phyloP scores from a whole-genome alignment of 2,888 invertebrate species.

The Scelioninae gen. 1 region DNA sequence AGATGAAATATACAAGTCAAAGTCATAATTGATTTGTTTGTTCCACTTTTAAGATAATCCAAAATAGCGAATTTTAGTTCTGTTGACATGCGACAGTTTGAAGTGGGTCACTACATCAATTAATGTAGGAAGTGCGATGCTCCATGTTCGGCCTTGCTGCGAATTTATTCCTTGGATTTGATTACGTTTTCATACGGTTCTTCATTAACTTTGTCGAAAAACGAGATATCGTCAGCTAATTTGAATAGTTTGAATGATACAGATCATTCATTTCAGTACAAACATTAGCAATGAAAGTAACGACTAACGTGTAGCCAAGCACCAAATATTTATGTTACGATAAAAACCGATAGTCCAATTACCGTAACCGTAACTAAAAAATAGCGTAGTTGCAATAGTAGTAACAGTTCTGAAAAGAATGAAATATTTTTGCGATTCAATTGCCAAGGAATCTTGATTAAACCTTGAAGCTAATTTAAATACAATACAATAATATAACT shows the following conservation, averaged over 20 bases:
- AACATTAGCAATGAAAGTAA: neutral
- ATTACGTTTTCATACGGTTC: conserved; percentile 46
- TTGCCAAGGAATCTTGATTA: conserved; percentile 27
- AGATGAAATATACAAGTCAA: conserved; percentile 37
- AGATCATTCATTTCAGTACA: conserved; percentile 1
- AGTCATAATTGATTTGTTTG: conserved; percentile 49
- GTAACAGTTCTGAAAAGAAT: no score
- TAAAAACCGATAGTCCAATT: no score
- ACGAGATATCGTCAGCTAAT: neutral
- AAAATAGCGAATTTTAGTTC: conserved; percentile 53
- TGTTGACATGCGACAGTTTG: conserved; percentile 39
- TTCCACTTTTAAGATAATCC: conserved; percentile 55
- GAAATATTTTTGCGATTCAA: no score
- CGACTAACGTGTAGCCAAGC: neutral
- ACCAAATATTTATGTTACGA: neutral
- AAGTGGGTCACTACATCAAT: conserved; percentile 61
- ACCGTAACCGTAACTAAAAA: no score
- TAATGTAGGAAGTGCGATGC: conserved; percentile 58
- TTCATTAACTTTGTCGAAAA: conserved; percentile 29
- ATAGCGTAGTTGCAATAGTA: no score
- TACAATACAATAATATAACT: conserved; percentile 28
- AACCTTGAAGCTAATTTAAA: conserved; percentile 21
- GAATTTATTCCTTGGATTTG: conserved; percentile 55
- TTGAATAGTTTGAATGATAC: conserved; percentile 1
- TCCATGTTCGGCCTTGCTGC: conserved; percentile 51